phyloP scores from a whole-genome alignment of 2,113 vertebrate species.

The Clarias magur region DNA sequence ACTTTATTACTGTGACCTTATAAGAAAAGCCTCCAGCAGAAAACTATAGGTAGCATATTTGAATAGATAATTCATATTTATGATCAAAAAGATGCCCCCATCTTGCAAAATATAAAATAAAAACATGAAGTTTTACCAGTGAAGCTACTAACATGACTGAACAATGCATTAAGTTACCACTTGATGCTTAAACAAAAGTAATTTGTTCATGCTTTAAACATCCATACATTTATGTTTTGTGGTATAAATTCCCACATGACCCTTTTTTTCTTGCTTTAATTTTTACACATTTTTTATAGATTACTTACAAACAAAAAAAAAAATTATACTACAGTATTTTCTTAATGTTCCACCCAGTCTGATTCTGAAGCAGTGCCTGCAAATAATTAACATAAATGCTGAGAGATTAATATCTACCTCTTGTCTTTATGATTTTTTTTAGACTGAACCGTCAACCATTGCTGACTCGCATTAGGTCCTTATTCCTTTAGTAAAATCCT shows the following conservation, averaged over 20 bases:
- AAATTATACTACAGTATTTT: neutral
- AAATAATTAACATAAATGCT: neutral
- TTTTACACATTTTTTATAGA: too few relatives aligned
- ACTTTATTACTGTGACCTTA: constrained; percentile 17
- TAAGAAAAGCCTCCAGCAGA: neutral
- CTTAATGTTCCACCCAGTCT: neutral
- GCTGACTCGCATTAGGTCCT: neutral
- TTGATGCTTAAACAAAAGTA: neutral
- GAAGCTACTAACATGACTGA: neutral
- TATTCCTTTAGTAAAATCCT: neutral
- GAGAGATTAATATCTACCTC: neutral
- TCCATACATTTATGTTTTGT: neutral
- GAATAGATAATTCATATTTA: constrained; percentile 10
- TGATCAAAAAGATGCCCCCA: neutral
- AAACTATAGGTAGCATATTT: constrained; percentile 5
- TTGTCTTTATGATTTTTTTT: neutral
- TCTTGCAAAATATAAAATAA: neutral
- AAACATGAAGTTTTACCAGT: neutral
- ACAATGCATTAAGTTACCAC: neutral
- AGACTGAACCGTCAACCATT: neutral
- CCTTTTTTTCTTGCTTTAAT: neutral
- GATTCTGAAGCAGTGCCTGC: neutral
- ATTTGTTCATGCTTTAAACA: neutral
- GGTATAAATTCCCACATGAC: too few relatives aligned
- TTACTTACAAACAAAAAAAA: too few relatives aligned